Percentiles rank a stretch among this genome's conserved stretches.
These are phyloP conservation scores for Puntigrus tetrazona DNA, from an alignment of 2,113 vertebrate species.

Conservation along the genomic window DNA sequence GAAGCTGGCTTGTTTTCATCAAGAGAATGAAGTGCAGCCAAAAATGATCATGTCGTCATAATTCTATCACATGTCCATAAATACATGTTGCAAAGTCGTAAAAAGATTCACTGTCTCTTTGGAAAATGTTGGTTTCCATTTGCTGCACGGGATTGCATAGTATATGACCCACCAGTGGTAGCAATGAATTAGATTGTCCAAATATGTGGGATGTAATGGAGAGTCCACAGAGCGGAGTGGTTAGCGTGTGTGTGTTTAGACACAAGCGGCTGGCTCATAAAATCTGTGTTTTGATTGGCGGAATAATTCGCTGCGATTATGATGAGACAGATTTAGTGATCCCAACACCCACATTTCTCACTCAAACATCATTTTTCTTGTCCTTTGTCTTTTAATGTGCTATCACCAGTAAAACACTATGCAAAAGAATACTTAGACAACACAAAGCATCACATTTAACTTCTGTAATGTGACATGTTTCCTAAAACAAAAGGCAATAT, in stretches of 20 bases:
- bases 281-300: constrained; percentile 63
- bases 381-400: constrained; percentile 31
- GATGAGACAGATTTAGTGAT: constrained; percentile 65
- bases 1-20: constrained; percentile 27
- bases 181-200: constrained; percentile 58
- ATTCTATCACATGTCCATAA: constrained; percentile 49
- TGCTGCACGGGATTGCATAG: constrained; percentile 10
- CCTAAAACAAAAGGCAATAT: constrained; percentile 1
- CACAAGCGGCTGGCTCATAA: constrained; percentile 51
- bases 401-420: constrained; percentile 20
- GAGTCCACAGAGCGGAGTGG: constrained; percentile 23
- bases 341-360: constrained; percentile 57
- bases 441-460: constrained; percentile 21
- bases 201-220: constrained; percentile 46
- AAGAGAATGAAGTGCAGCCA: constrained; percentile 2
- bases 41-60: constrained; percentile 25
- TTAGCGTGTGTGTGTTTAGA: constrained; percentile 44
- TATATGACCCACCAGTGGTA: constrained; percentile 39
- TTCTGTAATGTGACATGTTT: background rate
- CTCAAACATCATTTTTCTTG: constrained; percentile 49
- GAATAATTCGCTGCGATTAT: constrained; percentile 61
- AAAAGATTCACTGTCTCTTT: constrained; percentile 50
- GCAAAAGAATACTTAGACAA: constrained; percentile 12
- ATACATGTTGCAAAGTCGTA: constrained; percentile 36
- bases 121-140: constrained; percentile 42